phyloP scores from a whole-genome alignment of 1,140 invertebrate genomes.

The Pseudomyrmex dendroicus region DNA sequence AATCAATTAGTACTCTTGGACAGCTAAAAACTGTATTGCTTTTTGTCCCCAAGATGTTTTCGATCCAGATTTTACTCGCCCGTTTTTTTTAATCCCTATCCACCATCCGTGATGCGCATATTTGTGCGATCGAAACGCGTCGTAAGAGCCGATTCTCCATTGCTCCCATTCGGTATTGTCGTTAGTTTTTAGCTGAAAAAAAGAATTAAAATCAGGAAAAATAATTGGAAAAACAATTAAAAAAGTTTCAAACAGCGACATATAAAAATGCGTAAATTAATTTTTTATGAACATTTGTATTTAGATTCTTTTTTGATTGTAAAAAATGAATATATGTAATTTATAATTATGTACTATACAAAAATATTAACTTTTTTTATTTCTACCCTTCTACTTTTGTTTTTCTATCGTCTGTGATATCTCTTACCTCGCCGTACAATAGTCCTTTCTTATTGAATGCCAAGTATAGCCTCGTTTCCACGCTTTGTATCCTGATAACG shows the following conservation, averaged over 20 bases:
- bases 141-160: slow-evolving; percentile 86
- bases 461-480: slow-evolving; percentile 86
- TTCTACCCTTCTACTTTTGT: no score
- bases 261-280: no score
- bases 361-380: no score
- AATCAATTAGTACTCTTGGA: slow-evolving; percentile 68
- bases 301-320: no score
- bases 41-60: slow-evolving; percentile 87
- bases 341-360: no score
- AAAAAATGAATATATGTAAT: no score
- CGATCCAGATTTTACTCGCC: slow-evolving; percentile 86
- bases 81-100: slow-evolving; percentile 88
- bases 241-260: no score
- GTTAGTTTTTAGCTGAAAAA: slow-evolving; percentile 84
- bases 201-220: background rate
- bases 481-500: slow-evolving; percentile 86
- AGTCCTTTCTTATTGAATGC: slow-evolving; percentile 88
- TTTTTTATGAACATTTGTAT: no score
- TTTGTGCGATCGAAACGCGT: slow-evolving; percentile 87
- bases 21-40: slow-evolving; percentile 86
- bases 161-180: slow-evolving; percentile 87
- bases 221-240: background rate
- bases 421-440: slow-evolving; percentile 87
- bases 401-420: background rate
- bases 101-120: slow-evolving; percentile 88